phyloP scores from a whole-genome alignment of 2,113 vertebrate species.

The Bucco capensis region DNA sequence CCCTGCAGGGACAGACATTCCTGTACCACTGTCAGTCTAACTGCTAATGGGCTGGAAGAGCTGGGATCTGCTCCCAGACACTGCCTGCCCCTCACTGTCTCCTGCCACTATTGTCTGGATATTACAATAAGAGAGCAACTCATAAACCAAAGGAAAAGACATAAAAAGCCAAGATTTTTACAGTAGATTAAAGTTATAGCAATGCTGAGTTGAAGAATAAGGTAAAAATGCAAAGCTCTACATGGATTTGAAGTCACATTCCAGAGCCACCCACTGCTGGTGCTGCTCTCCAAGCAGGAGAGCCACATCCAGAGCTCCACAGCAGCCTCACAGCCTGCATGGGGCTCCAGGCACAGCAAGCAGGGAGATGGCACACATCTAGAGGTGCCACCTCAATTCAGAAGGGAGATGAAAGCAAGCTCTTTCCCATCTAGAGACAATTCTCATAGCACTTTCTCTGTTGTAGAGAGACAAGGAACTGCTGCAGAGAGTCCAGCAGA shows the following conservation, averaged over 20 bases:
- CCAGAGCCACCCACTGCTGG: background rate
- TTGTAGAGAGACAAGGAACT: too few species aligned
- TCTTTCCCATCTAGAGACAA: background rate
- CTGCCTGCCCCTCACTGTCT: background rate
- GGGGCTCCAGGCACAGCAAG: background rate
- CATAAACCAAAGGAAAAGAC: background rate
- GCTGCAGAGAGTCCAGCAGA: too few species aligned
- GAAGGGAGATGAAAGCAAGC: background rate
- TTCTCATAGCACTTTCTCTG: background rate
- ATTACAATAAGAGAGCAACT: background rate
- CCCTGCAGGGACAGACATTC: background rate
- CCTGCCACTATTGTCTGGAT: background rate
- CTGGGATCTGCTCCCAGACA: background rate
- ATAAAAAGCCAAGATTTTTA: background rate
- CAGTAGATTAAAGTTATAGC: background rate
- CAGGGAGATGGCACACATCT: background rate
- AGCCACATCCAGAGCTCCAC: background rate
- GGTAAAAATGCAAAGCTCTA: background rate
- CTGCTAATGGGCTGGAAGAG: background rate
- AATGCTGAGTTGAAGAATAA: background rate
- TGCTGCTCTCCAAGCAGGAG: fast-evolving
- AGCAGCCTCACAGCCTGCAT: fast-evolving
- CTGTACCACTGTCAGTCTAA: background rate
- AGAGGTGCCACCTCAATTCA: background rate
- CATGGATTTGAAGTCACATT: background rate